Percentiles rank a stretch among this genome's conserved stretches.
These are phyloP conservation scores for Sipha maydis DNA, from an alignment of 2,888 invertebrate genomes.

Conservation along the genomic window DNA sequence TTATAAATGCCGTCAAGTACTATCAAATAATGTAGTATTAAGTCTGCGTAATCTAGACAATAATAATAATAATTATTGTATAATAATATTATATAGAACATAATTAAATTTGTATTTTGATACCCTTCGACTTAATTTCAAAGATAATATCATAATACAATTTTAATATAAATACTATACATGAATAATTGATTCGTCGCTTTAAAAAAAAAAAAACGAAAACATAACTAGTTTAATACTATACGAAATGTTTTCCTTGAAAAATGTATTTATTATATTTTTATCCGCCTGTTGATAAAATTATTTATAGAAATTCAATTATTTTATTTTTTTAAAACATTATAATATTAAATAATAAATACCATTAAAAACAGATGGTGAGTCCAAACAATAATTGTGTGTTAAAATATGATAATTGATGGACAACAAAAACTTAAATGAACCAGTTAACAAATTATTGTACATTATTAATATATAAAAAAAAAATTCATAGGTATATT, in stretches of 20 bases:
- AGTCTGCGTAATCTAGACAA: conserved; percentile 4
- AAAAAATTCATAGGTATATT: too few relatives aligned
- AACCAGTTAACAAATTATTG: too few relatives aligned
- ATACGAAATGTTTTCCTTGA: not conserved
- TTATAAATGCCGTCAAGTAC: not conserved
- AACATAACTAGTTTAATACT: not conserved
- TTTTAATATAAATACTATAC: not conserved
- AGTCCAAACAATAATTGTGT: conserved; percentile 5
- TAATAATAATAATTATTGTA: conserved; percentile 22
- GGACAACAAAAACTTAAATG: too few relatives aligned
- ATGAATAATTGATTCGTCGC: not conserved
- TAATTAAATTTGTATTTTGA: conserved; percentile 37
- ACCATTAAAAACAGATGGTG: not conserved
- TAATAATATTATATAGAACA: conserved; percentile 1
- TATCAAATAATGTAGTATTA: too few relatives aligned
- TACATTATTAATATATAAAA: too few relatives aligned
- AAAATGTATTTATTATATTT: not conserved
- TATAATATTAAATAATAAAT: too few relatives aligned
- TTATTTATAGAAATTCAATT: not conserved
- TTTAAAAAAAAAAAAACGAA: not conserved
- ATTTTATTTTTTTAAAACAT: not conserved
- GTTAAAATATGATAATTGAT: not conserved
- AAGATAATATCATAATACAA: conserved; percentile 8
- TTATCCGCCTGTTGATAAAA: not conserved
- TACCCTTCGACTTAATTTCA: conserved; percentile 31